Percentiles rank a stretch among this genome's conserved stretches.
Evolutionary conservation across 2,113 vertebrate species (phyloP).

Genomic region (Callocephalon fimbriatum): DNA sequence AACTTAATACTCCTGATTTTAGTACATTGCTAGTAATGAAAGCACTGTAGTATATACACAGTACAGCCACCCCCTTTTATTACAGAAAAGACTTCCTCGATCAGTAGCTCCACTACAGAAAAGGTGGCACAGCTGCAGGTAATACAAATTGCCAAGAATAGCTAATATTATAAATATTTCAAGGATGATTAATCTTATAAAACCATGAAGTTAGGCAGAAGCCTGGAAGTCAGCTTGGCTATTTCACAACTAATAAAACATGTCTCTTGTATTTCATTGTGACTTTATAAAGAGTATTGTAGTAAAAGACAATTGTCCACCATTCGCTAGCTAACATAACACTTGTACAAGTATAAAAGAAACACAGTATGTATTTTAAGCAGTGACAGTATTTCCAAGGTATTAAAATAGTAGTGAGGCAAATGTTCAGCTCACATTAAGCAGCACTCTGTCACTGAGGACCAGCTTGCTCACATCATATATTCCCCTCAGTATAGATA

Average conservation of each 20-base stretch:
- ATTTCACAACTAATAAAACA: slow-evolving; percentile 72
- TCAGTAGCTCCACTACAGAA: slow-evolving; percentile 3
- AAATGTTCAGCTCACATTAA: slow-evolving; percentile 55
- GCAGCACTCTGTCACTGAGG: background rate
- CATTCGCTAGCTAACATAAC: slow-evolving; percentile 54
- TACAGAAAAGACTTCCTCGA: background rate
- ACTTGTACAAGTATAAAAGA: slow-evolving; percentile 44
- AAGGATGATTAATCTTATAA: slow-evolving; percentile 71
- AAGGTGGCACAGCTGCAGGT: slow-evolving; percentile 7
- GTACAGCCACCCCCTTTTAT: background rate
- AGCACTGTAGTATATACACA: background rate
- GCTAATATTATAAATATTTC: slow-evolving; percentile 70
- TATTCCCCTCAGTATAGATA: slow-evolving; percentile 59
- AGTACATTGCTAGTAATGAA: background rate
- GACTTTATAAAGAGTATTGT: slow-evolving; percentile 40
- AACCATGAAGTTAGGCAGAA: slow-evolving; percentile 64
- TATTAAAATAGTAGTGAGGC: slow-evolving; percentile 51
- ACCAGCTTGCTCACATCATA: slow-evolving; percentile 34
- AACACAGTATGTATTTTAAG: slow-evolving; percentile 55
- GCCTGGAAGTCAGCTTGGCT: slow-evolving; percentile 54
- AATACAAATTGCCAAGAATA: slow-evolving; percentile 53
- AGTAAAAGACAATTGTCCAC: slow-evolving; percentile 61
- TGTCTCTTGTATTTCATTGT: slow-evolving; percentile 64
- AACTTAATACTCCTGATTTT: slow-evolving; percentile 31
- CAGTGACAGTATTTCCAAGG: slow-evolving; percentile 29